Base-by-base conservation (phyloP, 1,140 invertebrate genomes). In the Stegodyphus dumicola region DNA sequence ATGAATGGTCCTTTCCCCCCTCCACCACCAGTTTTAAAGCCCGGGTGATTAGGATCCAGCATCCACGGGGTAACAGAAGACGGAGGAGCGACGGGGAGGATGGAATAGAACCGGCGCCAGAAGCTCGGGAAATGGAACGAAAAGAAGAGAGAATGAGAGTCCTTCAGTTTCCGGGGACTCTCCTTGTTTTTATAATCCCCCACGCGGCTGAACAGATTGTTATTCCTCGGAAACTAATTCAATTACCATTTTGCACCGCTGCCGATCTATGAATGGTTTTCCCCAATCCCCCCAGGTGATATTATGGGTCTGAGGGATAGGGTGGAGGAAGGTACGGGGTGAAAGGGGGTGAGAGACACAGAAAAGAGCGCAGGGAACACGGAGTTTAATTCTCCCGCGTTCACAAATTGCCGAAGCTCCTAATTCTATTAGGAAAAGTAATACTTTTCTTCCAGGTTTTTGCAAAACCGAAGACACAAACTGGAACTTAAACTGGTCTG, bases 111-210 rank as follows among this genome's bases (percentile, higher is more conserved):
- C 49, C 11, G 18, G 48, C n/a, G 78, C 70, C 33, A 17, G 64
- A 64, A 33, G 51, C 51, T 15, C 17, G 10, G 17, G 51, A 56
- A 18, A 79, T 64, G 80, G 49, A n/a, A 60, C 13, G 67, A 67
- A 83, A 70, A 60, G 60, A 11, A 83, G 64, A 83, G 60, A 48
- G 33, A 66, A 53, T 67, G 51, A 53, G 67, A 15, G 48, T 10
- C 66, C 52, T 60, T n/a, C 17, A 17, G 51, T 74, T 18, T 54
- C 52, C 10, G 65, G 51, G 18, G 15, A 33, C 56, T 60, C 66
- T 71, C 81, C 74, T 76, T 85, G 81, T 85, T 85, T 85, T 85
- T 85, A 77, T 85, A 85, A 85, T 77, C 80, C 81, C 74, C 65
- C 65, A 54, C 80, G 49, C 54, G 54, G 18, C 18, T 83, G 81